Conservation (phyloP, 2,888 invertebrate species). For the Philereme vetulata region DNA sequence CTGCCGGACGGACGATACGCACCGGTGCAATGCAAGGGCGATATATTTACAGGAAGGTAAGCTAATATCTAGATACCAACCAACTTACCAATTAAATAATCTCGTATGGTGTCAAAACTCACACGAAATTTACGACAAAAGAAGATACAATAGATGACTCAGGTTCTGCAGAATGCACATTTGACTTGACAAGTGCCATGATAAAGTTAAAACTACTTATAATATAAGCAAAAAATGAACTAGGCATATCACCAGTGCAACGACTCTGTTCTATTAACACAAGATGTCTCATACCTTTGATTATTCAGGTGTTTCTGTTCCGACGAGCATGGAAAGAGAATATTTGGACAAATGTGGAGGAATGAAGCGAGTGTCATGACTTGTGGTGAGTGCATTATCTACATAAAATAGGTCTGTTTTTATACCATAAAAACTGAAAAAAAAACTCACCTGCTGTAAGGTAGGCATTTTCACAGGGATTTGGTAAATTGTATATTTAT, state of each 20-base stretch:
- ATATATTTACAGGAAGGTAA: conserved; percentile 84
- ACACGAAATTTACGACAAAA: conserved; percentile 1
- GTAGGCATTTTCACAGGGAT: conserved; percentile 22
- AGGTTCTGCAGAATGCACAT: conserved; percentile 12
- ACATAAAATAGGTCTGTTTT: not conserved
- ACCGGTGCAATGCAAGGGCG: conserved; percentile 87
- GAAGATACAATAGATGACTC: conserved; percentile 11
- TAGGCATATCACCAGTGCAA: conserved; percentile 17
- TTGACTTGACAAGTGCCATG: conserved; percentile 5
- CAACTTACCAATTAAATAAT: conserved; percentile 3
- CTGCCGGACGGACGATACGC: conserved; percentile 83
- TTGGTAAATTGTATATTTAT: conserved; percentile 4
- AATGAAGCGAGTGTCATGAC: conserved; percentile 84
- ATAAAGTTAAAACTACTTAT: not conserved
- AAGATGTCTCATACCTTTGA: conserved; percentile 26
- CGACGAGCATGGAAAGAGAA: conserved; percentile 82
- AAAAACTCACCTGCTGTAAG: conserved; percentile 20
- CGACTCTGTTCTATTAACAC: conserved; percentile 24
- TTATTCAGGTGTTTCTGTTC: conserved; percentile 86
- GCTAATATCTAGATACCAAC: conserved; percentile 10
- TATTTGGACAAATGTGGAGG: conserved; percentile 87
- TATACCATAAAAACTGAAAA: not conserved
- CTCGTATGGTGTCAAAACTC: conserved; percentile 2
- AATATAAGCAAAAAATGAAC: conserved; percentile 7
- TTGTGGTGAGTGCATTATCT: conserved; percentile 80